Evolutionary conservation across 2,888 invertebrate species (phyloP).

Genomic region (Acronicta aceris): DNA sequence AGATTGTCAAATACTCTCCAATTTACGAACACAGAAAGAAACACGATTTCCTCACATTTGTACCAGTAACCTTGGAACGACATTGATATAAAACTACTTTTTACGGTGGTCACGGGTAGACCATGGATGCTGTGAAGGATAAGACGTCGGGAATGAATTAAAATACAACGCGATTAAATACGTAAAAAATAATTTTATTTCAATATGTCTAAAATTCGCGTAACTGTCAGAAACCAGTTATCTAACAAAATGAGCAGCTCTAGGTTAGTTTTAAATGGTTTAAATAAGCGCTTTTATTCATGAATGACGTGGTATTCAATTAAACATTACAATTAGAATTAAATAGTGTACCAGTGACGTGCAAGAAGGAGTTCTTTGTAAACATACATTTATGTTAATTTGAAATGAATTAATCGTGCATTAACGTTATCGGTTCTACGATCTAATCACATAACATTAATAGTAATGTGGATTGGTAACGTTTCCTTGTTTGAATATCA

Average conservation of each 20-base stretch:
- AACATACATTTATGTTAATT: conserved; percentile 27
- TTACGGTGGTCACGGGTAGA: too few species aligned
- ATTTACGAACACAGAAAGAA: conserved; percentile 53
- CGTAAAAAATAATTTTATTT: too few species aligned
- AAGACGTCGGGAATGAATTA: too few species aligned
- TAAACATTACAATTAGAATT: conserved; percentile 1
- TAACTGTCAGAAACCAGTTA: too few species aligned
- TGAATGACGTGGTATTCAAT: conserved; percentile 1
- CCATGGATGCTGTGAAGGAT: too few species aligned
- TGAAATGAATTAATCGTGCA: conserved; percentile 25
- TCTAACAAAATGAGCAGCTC: background rate
- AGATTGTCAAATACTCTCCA: conserved; percentile 62
- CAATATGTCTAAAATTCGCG: too few species aligned
- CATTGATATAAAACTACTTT: background rate
- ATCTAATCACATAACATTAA: conserved; percentile 40
- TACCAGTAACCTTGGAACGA: background rate
- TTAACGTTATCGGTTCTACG: conserved; percentile 23
- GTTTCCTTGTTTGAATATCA: conserved; percentile 31
- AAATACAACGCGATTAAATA: too few species aligned
- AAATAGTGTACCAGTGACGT: conserved; percentile 7
- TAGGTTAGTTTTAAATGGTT: too few species aligned
- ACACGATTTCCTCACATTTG: conserved; percentile 3
- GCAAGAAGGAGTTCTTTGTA: conserved; percentile 14
- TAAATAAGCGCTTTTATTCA: background rate
- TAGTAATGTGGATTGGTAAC: conserved; percentile 16